These are phyloP conservation scores for Capitella teleta DNA, from an alignment of 1,140 invertebrate species.

Conservation along the genomic window DNA sequence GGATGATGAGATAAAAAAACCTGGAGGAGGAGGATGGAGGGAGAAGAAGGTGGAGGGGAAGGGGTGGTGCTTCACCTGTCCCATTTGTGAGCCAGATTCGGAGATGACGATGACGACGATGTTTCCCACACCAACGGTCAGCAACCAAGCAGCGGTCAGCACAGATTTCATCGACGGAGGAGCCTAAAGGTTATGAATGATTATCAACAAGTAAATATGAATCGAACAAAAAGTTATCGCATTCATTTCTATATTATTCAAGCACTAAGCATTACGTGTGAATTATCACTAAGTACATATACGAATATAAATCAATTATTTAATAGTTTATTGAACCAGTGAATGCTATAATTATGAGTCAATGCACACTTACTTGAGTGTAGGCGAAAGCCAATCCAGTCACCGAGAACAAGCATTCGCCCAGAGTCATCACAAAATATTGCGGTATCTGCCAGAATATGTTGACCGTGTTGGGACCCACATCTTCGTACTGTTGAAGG, in stretches of 20 bases:
- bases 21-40: not conserved
- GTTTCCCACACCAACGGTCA: conserved; percentile 84
- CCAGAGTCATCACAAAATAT: conserved; percentile 73
- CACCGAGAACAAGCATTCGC: conserved; percentile 76
- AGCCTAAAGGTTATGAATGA: no score
- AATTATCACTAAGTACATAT: no score
- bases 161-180: conserved; percentile 84
- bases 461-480: conserved; percentile 54
- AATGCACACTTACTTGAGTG: conserved; percentile 47
- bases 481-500: not conserved
- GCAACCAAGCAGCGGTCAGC: conserved; percentile 73
- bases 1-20: not conserved
- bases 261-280: no score
- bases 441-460: conserved; percentile 78
- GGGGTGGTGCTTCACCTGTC: conserved; percentile 18
- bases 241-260: no score
- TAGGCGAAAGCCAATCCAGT: conserved; percentile 88
- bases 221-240: no score
- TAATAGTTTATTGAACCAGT: no score
- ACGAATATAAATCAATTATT: no score
- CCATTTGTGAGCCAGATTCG: conserved; percentile 42
- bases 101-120: conserved; percentile 78
- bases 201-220: no score
- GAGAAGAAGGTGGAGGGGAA: not conserved
- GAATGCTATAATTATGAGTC: not conserved